phyloP scores from a whole-genome alignment of 2,113 vertebrate species.

The Petrocephalus zakoni region DNA sequence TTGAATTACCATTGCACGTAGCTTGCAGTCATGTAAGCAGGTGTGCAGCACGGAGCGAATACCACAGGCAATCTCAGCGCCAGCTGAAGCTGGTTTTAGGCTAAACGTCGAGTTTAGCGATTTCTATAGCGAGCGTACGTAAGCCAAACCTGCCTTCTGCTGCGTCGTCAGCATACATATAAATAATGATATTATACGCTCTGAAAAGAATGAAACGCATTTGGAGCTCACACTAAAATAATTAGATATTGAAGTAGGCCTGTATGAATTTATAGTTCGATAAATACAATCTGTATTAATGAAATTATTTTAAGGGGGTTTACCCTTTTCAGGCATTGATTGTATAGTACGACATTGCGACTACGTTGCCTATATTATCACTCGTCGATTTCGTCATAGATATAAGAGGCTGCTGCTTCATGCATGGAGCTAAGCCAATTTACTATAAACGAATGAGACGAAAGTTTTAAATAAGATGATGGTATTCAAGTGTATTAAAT shows the following conservation, averaged over 20 bases:
- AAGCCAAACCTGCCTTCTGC: background rate
- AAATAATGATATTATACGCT: background rate
- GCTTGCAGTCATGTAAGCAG: background rate
- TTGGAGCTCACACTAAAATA: background rate
- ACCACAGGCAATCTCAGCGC: background rate
- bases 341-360: background rate
- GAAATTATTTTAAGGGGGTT: background rate
- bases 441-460: background rate
- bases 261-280: background rate
- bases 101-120: background rate
- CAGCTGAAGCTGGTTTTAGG: constrained; percentile 5
- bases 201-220: background rate
- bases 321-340: background rate
- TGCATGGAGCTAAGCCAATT: background rate
- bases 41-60: background rate
- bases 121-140: background rate
- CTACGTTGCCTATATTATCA: background rate
- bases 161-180: background rate
- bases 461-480: background rate
- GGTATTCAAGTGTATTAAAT: background rate
- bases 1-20: background rate
- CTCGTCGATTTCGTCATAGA: background rate
- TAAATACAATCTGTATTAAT: background rate
- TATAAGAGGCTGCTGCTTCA: background rate
- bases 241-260: background rate